phyloP scores from a whole-genome alignment of 1,140 invertebrate genomes.

The Nylanderia fulva region DNA sequence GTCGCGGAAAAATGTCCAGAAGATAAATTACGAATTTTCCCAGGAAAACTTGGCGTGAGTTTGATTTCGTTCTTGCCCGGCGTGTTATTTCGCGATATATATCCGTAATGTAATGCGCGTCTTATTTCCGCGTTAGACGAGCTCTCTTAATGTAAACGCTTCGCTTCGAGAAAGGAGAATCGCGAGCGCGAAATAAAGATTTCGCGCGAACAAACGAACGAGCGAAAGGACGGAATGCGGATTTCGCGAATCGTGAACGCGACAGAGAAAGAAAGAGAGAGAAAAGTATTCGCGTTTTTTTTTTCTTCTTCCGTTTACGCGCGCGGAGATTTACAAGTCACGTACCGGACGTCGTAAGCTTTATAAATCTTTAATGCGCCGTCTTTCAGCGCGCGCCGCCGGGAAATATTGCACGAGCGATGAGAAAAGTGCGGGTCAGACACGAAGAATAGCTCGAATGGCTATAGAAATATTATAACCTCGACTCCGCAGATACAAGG shows the following conservation, averaged over 20 bases:
- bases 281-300: slow-evolving; percentile 26
- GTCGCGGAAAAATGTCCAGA: not conserved
- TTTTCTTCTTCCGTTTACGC: slow-evolving; percentile 25
- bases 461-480: no score
- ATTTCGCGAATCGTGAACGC: slow-evolving; percentile 37
- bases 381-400: slow-evolving; percentile 52
- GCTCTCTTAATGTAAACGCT: slow-evolving; percentile 50
- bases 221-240: slow-evolving; percentile 35
- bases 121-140: slow-evolving; percentile 46
- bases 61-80: not conserved
- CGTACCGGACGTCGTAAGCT: slow-evolving; percentile 48
- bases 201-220: slow-evolving; percentile 28
- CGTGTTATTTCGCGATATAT: slow-evolving; percentile 35
- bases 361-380: slow-evolving; percentile 59
- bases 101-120: slow-evolving; percentile 34
- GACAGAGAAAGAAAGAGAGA: not conserved
- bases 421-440: slow-evolving; percentile 59
- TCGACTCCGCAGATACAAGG: not conserved
- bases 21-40: slow-evolving; percentile 53
- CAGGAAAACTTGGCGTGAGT: not conserved
- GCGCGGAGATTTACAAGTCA: slow-evolving; percentile 51
- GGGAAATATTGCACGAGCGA: slow-evolving; percentile 60
- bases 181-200: slow-evolving; percentile 48
- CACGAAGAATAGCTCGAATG: slow-evolving; percentile 20
- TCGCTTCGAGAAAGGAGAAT: slow-evolving; percentile 24